A percentile compares a stretch with the other conserved stretches of the same genome.
Conservation (phyloP, 1,140 invertebrate genomes). For the Varroa destructor region DNA sequence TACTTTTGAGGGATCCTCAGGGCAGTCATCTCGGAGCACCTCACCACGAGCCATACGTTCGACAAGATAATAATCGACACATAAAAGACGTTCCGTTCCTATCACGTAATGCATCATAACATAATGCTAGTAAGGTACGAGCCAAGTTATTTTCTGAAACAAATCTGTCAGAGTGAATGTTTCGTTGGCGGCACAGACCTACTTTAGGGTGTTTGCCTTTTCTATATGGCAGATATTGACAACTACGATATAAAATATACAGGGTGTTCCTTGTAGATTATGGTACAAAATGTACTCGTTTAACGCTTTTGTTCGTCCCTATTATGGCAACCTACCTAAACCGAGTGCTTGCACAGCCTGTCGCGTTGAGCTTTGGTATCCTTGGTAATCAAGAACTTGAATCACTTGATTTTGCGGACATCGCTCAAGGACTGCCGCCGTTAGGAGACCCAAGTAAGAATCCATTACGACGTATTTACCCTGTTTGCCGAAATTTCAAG, state of each 20-base stretch:
- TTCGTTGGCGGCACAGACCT: too few species aligned
- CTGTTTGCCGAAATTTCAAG: slow-evolving; percentile 11
- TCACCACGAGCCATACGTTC: background rate
- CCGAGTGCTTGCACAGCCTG: slow-evolving; percentile 7
- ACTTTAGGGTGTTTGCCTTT: too few species aligned
- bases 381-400: slow-evolving; percentile 50
- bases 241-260: too few species aligned
- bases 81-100: background rate
- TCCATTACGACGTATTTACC: slow-evolving; percentile 73
- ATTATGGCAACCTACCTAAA: background rate
- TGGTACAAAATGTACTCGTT: too few species aligned
- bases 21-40: slow-evolving; percentile 7
- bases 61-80: slow-evolving; percentile 18
- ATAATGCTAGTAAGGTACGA: too few species aligned
- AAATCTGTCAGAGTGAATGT: too few species aligned
- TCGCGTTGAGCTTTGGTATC: slow-evolving; percentile 6
- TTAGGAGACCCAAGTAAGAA: slow-evolving; percentile 63
- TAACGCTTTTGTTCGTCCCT: too few species aligned
- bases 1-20: background rate
- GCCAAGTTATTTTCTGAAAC: too few species aligned
- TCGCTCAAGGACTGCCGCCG: slow-evolving; percentile 58
- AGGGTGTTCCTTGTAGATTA: too few species aligned
- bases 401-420: slow-evolving; percentile 54
- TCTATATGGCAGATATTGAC: too few species aligned
- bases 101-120: background rate